Base-by-base conservation (phyloP, 2,113 vertebrate genomes). In the Mastomys coucha region DNA sequence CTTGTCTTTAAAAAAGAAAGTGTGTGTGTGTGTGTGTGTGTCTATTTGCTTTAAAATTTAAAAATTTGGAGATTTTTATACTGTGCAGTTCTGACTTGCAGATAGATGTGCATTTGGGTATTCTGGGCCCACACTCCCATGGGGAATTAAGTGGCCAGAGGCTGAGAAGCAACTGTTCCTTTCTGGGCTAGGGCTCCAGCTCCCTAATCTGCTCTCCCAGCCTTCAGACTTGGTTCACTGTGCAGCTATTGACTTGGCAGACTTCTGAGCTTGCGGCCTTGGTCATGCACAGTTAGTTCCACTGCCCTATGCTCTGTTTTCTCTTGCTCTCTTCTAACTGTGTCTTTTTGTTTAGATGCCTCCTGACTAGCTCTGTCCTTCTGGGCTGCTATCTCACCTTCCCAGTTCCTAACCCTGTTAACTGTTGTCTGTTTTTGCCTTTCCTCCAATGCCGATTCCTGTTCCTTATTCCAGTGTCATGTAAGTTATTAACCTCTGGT, bases 401-500 rank as follows among this genome's bases (percentile, higher is more conserved):
- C 98, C 98, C 96, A 45, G 96, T 98, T 98, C 98, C 98, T 99
- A 99, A 99, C 98, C 98, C 98, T 99, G 98, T 99, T 99, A 99
- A 99, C 99, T 98, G 97, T 99, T 99, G 99, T 99, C 98, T 99
- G 98, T 99, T 99, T 98, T 98, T 98, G 97, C 98, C 98, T 98
- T 98, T 98, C 98, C 98, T 98, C 99, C 99, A 98, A 98, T 99
- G 99, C 94, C 98, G 99, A 98, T 98, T 99, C 99, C 99, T 99
- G 99, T 99, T 99, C 99, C 99, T 99, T 99, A 99, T 99, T 99
- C 98, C 99, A 99, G 99, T 99, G 97, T 99, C 99, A 99, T 99
- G 99, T 99, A 99, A 99, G 99, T 99, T 99, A 98, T 98, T 98
- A 98, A 98, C 99, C 96, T 96, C 98, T 97, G 97, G 42, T 98